phyloP scores from a whole-genome alignment of 2,797 vertebrate species.

The Acanthurus leucopareius region DNA sequence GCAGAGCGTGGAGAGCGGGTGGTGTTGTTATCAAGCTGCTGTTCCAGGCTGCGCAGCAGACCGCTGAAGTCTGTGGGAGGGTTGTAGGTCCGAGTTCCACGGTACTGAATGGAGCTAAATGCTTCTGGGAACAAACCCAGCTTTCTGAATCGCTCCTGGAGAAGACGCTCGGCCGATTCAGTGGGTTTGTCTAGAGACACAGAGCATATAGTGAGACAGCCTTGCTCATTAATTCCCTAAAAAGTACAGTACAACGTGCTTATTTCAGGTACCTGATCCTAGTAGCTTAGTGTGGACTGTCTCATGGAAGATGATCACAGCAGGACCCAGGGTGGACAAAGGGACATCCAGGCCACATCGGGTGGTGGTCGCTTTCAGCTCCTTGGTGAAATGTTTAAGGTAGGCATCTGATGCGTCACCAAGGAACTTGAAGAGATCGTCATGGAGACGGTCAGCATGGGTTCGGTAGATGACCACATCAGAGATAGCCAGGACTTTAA shows the following conservation, averaged over 20 bases:
- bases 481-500: conserved; percentile 97
- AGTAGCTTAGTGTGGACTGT: conserved; percentile 97
- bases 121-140: conserved; percentile 96
- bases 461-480: conserved; percentile 98
- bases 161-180: conserved; percentile 94
- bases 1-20: conserved; percentile 96
- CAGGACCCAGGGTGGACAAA: conserved; percentile 95
- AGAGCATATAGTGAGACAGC: background rate
- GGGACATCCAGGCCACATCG: conserved; percentile 98
- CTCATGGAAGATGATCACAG: conserved; percentile 98
- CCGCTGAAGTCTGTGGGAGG: conserved; percentile 98
- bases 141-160: conserved; percentile 97
- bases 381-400: conserved; percentile 96
- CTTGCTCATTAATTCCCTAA: background rate
- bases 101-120: conserved; percentile 97
- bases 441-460: conserved; percentile 96
- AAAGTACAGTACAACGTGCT: background rate
- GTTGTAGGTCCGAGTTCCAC: conserved; percentile 97
- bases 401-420: conserved; percentile 99
- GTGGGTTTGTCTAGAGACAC: conserved; percentile 88
- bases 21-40: conserved; percentile 96
- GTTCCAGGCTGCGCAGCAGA: conserved; percentile 92
- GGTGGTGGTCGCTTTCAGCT: conserved; percentile 96
- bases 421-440: conserved; percentile 99
- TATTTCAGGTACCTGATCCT: conserved; percentile 89